These are phyloP conservation scores for Cremastobaeus sp. DNA, from an alignment of 2,888 invertebrate genomes.

Conservation along the genomic window DNA sequence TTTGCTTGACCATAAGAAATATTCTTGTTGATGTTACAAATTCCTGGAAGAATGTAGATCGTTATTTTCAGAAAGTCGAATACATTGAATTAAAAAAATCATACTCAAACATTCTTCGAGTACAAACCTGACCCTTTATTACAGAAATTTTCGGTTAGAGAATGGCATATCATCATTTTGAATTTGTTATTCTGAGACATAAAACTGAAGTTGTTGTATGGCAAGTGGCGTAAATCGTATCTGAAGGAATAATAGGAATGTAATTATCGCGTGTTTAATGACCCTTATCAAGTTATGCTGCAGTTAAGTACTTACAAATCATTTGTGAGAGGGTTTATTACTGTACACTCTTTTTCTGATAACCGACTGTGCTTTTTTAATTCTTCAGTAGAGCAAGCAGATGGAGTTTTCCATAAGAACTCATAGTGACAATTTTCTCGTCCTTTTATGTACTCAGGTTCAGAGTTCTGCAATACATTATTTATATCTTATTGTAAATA, in stretches of 20 bases:
- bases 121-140: constrained; percentile 64
- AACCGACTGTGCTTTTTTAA: constrained; percentile 64
- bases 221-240: constrained; percentile 68
- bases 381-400: constrained; percentile 69
- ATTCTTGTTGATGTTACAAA: constrained; percentile 63
- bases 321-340: constrained; percentile 70
- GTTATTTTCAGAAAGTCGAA: not conserved
- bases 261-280: not conserved
- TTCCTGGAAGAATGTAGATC: constrained; percentile 67
- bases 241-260: constrained; percentile 55
- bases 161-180: constrained; percentile 67
- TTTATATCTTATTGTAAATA: not conserved
- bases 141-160: constrained; percentile 62
- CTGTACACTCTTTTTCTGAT: constrained; percentile 65
- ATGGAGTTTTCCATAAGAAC: constrained; percentile 69
- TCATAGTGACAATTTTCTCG: constrained; percentile 67
- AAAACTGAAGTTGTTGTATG: constrained; percentile 60
- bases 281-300: not conserved
- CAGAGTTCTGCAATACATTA: constrained; percentile 60
- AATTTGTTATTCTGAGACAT: constrained; percentile 61
- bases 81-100: not conserved
- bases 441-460: constrained; percentile 67
- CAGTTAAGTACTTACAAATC: constrained; percentile 60
- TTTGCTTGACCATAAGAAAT: constrained; percentile 69
- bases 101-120: not conserved